Evolutionary conservation across 1,140 invertebrate genomes (phyloP).

Genomic region (Aethina tumida): DNA sequence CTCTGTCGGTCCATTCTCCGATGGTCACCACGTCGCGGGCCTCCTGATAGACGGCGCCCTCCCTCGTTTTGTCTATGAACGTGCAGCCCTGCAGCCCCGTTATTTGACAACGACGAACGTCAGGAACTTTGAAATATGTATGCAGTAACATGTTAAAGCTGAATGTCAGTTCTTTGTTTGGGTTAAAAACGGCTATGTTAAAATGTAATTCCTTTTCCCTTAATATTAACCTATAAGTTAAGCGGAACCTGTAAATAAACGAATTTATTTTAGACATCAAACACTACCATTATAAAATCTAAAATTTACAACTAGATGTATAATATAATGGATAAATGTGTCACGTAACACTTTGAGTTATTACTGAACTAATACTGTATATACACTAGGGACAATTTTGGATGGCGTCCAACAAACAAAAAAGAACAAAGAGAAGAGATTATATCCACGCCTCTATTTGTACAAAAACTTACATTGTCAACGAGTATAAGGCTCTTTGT

Average conservation of each 20-base stretch:
- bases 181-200: conserved; percentile 85
- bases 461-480: too few species aligned
- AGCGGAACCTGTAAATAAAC: conserved; percentile 52
- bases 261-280: conserved; percentile 7
- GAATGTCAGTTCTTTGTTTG: conserved; percentile 80
- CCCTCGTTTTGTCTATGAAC: conserved; percentile 87
- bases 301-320: background rate
- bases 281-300: background rate
- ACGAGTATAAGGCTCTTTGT: too few species aligned
- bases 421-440: too few species aligned
- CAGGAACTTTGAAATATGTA: conserved; percentile 92
- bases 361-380: too few species aligned
- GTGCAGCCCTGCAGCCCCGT: conserved; percentile 84
- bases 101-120: conserved; percentile 82
- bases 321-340: background rate
- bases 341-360: too few species aligned
- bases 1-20: conserved; percentile 83
- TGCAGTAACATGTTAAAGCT: conserved; percentile 89
- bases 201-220: conserved; percentile 86
- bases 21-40: conserved; percentile 80
- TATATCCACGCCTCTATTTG: too few species aligned
- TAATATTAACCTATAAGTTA: conserved; percentile 79
- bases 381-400: too few species aligned
- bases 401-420: too few species aligned
- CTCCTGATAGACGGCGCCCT: conserved; percentile 75